Base-by-base conservation (phyloP, 2,113 vertebrate genomes). In the Microcebus tavaratra region DNA sequence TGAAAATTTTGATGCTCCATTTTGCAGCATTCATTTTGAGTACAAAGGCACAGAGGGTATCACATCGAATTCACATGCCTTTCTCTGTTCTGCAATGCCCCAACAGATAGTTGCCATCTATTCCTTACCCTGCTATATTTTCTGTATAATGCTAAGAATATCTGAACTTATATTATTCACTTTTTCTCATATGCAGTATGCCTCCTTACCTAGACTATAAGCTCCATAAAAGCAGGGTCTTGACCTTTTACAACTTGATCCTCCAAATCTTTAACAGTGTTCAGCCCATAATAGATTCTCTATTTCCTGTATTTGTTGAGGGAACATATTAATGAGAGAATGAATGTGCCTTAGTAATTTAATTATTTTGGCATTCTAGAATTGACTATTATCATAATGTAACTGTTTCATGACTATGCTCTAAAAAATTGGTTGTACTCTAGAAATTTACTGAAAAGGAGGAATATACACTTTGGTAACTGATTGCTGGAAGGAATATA, bases 251-350 rank as follows among this genome's bases (percentile, higher is more conserved):
- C 10, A 61, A 3, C 23, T 68, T 79, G 63, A 42, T 20, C 20
- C 10, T 39, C 17, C 34, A 68, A 29, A 79, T 29, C 4, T 68
- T 2, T 53, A 78, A 72, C 8, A 50, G 2, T 73, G 1, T 3
- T 36, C 1, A 0, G 2, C 1, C 4, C 21, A 50, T 4, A 34
- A 73, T 20, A 39, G 13, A 0, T 5, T 29, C 27, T 63, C 27
- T 65, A 57, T 78, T 95, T 86, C 59, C 53, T 42, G 8, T 79
- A 68, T 78, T 87, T 78, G 27, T 42, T 82, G 50, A 89, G n/a
- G 29, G 21, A 53, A 93, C 10, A 67, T 45, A 25, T 61, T 25
- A 63, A 73, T 68, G 18, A 76, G 2, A 50, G 34, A 68, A 84
- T 91, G 15, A 20, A 48, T 70, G 27, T 31, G 53, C 25, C 5